Conservation (phyloP, 2,888 invertebrate species). For the Melikaiella ostensackeni region DNA sequence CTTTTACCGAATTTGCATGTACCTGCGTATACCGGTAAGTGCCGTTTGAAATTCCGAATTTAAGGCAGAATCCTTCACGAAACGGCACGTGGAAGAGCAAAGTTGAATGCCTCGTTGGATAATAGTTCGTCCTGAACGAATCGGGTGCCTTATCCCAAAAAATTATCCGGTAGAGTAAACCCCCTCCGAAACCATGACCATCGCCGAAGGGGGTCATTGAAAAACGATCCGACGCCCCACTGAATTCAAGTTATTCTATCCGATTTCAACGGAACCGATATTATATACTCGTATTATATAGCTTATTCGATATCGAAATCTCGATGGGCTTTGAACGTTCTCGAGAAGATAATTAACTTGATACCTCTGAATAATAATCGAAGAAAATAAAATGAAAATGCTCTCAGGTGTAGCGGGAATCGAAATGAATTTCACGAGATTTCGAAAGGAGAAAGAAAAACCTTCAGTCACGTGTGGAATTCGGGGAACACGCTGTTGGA, state of each 20-base stretch:
- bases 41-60: conserved; percentile 33
- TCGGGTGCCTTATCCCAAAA: background rate
- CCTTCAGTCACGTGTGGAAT: background rate
- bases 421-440: conserved; percentile 28
- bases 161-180: conserved; percentile 36
- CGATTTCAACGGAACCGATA: background rate
- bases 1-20: conserved; percentile 21
- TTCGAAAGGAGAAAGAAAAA: conserved; percentile 14
- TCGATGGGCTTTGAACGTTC: background rate
- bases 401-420: background rate
- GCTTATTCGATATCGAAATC: conserved; percentile 1
- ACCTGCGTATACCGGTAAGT: conserved; percentile 17
- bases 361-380: background rate
- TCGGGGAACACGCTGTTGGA: background rate
- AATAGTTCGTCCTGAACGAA: conserved; percentile 37
- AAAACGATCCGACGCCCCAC: conserved; percentile 20
- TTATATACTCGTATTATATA: conserved; percentile 1
- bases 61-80: conserved; percentile 24
- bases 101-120: conserved; percentile 37
- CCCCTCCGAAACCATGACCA: background rate
- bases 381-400: conserved; percentile 23
- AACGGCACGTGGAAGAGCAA: conserved; percentile 16
- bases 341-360: conserved; percentile 16
- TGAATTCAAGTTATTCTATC: conserved; percentile 12
- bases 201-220: conserved; percentile 32